Conservation (phyloP, 2,113 vertebrate species). For the Onychostoma macrolepis region DNA sequence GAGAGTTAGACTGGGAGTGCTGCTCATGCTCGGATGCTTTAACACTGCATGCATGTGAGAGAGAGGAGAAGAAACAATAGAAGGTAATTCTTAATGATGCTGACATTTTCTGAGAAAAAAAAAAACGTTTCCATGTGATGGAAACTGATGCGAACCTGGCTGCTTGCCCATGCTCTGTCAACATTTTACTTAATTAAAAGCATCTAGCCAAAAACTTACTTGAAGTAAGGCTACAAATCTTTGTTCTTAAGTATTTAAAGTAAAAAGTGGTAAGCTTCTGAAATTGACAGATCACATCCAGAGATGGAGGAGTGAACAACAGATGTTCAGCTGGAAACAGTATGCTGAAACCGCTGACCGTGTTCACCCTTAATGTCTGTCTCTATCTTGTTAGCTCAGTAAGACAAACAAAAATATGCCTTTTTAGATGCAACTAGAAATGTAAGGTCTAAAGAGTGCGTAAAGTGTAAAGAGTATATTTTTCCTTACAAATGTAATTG, state of each 20-base stretch:
- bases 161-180: neutral
- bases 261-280: neutral
- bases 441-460: neutral
- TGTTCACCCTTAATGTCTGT: neutral
- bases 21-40: neutral
- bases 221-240: neutral
- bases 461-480: neutral
- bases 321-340: neutral
- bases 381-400: neutral
- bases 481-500: neutral
- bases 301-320: neutral
- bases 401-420: neutral
- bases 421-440: neutral
- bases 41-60: neutral
- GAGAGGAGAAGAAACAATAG: neutral
- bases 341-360: neutral
- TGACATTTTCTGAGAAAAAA: neutral
- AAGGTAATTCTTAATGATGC: neutral
- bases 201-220: neutral
- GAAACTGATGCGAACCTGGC: neutral
- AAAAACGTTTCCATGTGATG: neutral
- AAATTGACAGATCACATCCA: neutral
- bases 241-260: neutral
- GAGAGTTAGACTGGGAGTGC: neutral
- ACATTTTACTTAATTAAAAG: conserved; percentile 14